Conservation (phyloP, 2,888 invertebrate species). For the Asteroscopus sphinx region DNA sequence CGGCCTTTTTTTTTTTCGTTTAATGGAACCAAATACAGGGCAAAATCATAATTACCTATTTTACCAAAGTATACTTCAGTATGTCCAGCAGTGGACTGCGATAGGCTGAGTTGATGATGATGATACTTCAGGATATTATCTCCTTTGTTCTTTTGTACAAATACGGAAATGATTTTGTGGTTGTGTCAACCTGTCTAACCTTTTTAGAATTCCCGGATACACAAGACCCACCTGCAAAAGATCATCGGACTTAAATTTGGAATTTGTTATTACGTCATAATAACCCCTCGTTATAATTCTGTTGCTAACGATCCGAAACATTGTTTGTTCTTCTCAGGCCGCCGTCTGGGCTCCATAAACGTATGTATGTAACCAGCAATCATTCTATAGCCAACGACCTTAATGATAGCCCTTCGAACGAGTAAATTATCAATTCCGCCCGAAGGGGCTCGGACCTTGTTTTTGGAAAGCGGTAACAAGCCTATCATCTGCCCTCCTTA, state of each 20-base stretch:
- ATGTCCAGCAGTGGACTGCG: no score
- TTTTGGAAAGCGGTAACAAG: conserved; percentile 86
- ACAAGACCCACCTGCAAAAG: conserved; percentile 64
- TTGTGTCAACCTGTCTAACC: conserved; percentile 3
- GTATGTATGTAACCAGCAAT: conserved; percentile 83
- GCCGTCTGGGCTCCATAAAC: conserved; percentile 77
- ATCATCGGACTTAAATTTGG: conserved; percentile 67
- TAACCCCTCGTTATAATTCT: conserved; percentile 81
- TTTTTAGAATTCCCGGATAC: conserved; percentile 40
- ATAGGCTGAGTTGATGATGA: no score
- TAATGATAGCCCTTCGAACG: conserved; percentile 88
- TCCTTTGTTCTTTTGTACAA: not conserved
- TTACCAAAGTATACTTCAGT: no score
- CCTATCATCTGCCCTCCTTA: conserved; percentile 74
- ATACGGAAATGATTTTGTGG: not conserved
- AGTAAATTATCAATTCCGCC: conserved; percentile 90
- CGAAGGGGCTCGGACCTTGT: conserved; percentile 80
- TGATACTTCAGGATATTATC: no score
- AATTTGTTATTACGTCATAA: conserved; percentile 77
- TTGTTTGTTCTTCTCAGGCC: conserved; percentile 88
- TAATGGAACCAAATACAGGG: no score
- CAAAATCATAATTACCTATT: no score
- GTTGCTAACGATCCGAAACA: conserved; percentile 86
- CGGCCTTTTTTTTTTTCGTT: no score
- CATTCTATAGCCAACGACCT: conserved; percentile 81